Conservation (phyloP, 64 coral and sea anemone genomes). For the Platygyra sinensis region DNA sequence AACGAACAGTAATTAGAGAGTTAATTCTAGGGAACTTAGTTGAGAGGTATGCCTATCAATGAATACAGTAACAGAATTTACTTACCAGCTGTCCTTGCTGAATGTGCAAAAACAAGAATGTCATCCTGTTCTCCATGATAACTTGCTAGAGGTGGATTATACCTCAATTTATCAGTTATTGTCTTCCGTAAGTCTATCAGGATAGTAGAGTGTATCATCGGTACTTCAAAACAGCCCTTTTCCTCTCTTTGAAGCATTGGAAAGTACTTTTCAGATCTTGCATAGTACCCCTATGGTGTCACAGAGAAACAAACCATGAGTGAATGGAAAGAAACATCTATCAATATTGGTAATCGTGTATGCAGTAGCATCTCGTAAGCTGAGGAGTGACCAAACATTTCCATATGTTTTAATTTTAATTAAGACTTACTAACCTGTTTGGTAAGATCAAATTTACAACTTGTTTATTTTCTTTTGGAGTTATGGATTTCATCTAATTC, state of each 20-base stretch:
- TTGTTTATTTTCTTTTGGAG: background rate
- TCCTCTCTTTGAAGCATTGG: constrained; percentile 81
- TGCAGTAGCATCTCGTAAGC: too few species aligned
- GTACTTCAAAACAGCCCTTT: constrained; percentile 84
- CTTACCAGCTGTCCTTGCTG: constrained; percentile 84
- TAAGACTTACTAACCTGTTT: too few species aligned
- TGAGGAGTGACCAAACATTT: too few species aligned
- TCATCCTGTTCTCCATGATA: constrained; percentile 90
- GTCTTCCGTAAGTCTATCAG: constrained; percentile 80
- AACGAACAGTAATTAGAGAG: too few species aligned
- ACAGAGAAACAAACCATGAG: background rate
- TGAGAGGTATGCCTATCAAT: too few species aligned
- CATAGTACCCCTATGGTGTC: constrained; percentile 86
- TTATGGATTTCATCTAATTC: background rate
- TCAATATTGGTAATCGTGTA: too few species aligned
- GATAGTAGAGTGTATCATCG: constrained; percentile 90
- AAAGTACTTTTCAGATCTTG: constrained; percentile 91
- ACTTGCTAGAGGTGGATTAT: constrained; percentile 64
- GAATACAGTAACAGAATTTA: too few species aligned
- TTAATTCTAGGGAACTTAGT: too few species aligned
- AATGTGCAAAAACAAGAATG: constrained; percentile 93
- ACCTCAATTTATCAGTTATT: constrained; percentile 64
- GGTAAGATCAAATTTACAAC: background rate
- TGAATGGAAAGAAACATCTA: too few species aligned
- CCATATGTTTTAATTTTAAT: too few species aligned